Percentiles rank a stretch among this genome's conserved stretches.
These are phyloP conservation scores for Elymnias hypermnestra DNA, from an alignment of 1,140 invertebrate genomes.

Conservation along the genomic window DNA sequence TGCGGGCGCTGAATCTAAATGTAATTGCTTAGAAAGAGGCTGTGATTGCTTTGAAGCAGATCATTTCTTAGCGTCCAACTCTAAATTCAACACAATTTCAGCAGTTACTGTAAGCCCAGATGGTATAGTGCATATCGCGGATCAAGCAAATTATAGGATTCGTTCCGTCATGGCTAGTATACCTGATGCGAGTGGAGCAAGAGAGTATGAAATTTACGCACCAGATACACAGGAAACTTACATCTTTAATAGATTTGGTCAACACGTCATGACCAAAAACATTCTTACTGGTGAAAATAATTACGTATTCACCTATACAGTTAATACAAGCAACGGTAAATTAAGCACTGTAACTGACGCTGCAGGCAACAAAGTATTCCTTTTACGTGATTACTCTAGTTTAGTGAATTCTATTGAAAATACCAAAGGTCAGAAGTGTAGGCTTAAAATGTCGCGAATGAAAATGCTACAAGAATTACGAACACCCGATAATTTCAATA, in stretches of 20 bases:
- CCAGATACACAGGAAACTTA: conserved; percentile 97
- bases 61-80: conserved; percentile 92
- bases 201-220: conserved; percentile 96
- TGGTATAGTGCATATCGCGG: conserved; percentile 94
- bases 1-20: conserved; percentile 96
- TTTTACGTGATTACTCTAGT: conserved; percentile 91
- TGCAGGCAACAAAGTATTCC: conserved; percentile 94
- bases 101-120: conserved; percentile 95
- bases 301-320: conserved; percentile 96
- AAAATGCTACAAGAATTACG: conserved; percentile 91
- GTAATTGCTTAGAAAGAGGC: conserved; percentile 92
- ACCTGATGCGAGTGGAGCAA: conserved; percentile 86
- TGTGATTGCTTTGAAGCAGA: conserved; percentile 95
- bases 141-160: conserved; percentile 94
- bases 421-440: conserved; percentile 94
- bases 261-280: conserved; percentile 94
- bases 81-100: conserved; percentile 96
- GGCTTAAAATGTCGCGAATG: conserved; percentile 91
- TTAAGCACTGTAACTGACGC: conserved; percentile 94
- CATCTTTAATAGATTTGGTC: conserved; percentile 96
- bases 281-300: conserved; percentile 94
- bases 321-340: conserved; percentile 97
- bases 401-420: conserved; percentile 96
- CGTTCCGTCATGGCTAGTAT: conserved; percentile 95
- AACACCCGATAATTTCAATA: conserved; percentile 93